phyloP scores from a whole-genome alignment of 2,888 invertebrate species.

The Stramonita haemastoma region DNA sequence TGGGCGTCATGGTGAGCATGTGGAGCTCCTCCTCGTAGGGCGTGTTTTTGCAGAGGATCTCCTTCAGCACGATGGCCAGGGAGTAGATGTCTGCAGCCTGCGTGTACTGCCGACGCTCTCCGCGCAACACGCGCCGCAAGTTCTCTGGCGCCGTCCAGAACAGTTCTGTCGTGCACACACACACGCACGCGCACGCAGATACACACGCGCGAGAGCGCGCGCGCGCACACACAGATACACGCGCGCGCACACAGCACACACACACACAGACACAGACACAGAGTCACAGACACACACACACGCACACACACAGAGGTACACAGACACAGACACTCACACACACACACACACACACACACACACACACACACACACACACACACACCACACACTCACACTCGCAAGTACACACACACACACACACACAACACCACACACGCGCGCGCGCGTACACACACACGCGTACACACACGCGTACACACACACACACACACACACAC shows the following conservation, averaged over 20 bases:
- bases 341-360: background rate
- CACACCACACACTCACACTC: no score
- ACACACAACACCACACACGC: background rate
- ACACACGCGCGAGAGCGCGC: background rate
- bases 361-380: no score
- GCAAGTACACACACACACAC: no score
- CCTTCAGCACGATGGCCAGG: slow-evolving; percentile 70
- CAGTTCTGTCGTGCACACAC: slow-evolving; percentile 54
- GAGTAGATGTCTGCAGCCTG: slow-evolving; percentile 67
- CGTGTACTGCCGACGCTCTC: slow-evolving; percentile 51
- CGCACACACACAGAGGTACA: background rate
- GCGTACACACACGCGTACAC: no score
- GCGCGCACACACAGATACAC: background rate
- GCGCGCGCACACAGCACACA: background rate
- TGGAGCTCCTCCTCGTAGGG: slow-evolving; percentile 63
- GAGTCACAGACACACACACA: background rate
- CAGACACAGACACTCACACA: background rate
- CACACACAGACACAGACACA: background rate
- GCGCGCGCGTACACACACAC: background rate
- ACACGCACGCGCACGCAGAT: background rate
- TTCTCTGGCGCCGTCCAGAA: slow-evolving; percentile 73
- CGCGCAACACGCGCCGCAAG: slow-evolving; percentile 54
- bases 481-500: no score
- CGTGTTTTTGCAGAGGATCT: slow-evolving; percentile 66
- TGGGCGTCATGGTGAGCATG: slow-evolving; percentile 52